A percentile compares a stretch with the other conserved stretches of the same genome.
phyloP scores from a whole-genome alignment of 2,888 invertebrate genomes.

The Trilocha varians region DNA sequence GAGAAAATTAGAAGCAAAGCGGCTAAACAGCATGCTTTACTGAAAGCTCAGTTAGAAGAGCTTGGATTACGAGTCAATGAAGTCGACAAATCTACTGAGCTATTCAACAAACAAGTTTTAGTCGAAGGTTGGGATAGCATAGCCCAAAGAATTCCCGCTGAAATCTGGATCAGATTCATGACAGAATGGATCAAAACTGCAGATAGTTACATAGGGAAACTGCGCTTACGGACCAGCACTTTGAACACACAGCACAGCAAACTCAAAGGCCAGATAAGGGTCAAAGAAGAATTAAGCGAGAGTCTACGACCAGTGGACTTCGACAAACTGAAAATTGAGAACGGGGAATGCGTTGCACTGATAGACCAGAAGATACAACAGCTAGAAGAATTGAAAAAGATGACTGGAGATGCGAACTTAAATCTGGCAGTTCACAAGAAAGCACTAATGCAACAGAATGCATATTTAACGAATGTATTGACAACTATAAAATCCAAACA shows the following conservation, averaged over 20 bases:
- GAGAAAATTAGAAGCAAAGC: slow-evolving; percentile 36
- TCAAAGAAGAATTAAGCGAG: slow-evolving; percentile 73
- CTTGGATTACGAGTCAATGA: slow-evolving; percentile 63
- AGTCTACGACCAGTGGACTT: slow-evolving; percentile 76
- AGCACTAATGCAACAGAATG: slow-evolving; percentile 65
- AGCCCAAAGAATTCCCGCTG: slow-evolving; percentile 76
- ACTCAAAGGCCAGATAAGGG: slow-evolving; percentile 64
- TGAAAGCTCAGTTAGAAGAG: slow-evolving; percentile 73
- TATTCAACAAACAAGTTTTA: slow-evolving; percentile 69
- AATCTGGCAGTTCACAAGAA: slow-evolving; percentile 71
- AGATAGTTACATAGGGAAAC: slow-evolving; percentile 71
- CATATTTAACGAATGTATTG: slow-evolving; percentile 48
- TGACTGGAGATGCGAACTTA: slow-evolving; percentile 74
- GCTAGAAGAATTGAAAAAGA: slow-evolving; percentile 70
- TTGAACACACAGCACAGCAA: slow-evolving; percentile 68
- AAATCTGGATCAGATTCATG: slow-evolving; percentile 74
- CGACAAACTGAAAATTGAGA: slow-evolving; percentile 76
- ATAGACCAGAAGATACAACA: slow-evolving; percentile 72
- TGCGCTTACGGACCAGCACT: slow-evolving; percentile 72
- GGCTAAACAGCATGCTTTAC: slow-evolving; percentile 43
- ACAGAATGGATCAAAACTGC: slow-evolving; percentile 73
- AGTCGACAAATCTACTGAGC: slow-evolving; percentile 52
- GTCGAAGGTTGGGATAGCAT: slow-evolving; percentile 69
- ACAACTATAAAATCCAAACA: slow-evolving; percentile 50
- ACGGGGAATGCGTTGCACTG: slow-evolving; percentile 55